Conservation (phyloP, 2,888 invertebrate species). For the Drosophila lacicola region DNA sequence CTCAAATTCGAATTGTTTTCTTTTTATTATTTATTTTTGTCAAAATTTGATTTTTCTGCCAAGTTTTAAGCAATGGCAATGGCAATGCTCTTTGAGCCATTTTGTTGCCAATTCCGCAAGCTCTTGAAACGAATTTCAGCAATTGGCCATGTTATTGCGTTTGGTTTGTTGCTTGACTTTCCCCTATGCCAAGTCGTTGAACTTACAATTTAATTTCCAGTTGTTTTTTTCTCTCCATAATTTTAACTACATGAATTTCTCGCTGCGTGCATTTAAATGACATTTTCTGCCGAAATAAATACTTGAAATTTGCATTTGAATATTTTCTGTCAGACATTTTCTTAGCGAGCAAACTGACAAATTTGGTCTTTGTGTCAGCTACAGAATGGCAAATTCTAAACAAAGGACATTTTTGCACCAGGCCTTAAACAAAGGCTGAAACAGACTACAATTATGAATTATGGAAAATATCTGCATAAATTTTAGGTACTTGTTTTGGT, state of each 20-base stretch:
- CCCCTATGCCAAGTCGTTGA: slow-evolving; percentile 52
- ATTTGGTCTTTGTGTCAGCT: neutral
- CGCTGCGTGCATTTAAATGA: slow-evolving; percentile 31
- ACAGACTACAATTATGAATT: slow-evolving; percentile 1
- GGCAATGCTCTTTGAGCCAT: slow-evolving; percentile 56
- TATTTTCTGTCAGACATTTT: neutral
- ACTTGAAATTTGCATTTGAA: slow-evolving; percentile 22
- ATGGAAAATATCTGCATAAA: slow-evolving; percentile 23
- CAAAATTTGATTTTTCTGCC: slow-evolving; percentile 46
- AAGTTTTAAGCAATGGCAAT: slow-evolving; percentile 58
- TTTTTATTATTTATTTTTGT: slow-evolving; percentile 23
- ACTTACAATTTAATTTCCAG: slow-evolving; percentile 38
- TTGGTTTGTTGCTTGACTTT: slow-evolving; percentile 37
- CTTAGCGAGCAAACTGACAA: neutral
- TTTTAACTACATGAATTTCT: slow-evolving; percentile 35
- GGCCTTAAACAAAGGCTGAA: neutral
- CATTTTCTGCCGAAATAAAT: slow-evolving; percentile 25
- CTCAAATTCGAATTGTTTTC: slow-evolving; percentile 7
- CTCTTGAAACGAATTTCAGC: slow-evolving; percentile 46
- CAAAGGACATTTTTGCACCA: neutral
- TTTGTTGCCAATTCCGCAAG: slow-evolving; percentile 68
- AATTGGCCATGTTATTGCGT: slow-evolving; percentile 64
- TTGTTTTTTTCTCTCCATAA: slow-evolving; percentile 13
- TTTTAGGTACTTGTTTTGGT: slow-evolving; percentile 13
- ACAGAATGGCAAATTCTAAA: neutral